Evolutionary conservation across 2,888 invertebrate species (phyloP).

Genomic region (Leucoma salicis): DNA sequence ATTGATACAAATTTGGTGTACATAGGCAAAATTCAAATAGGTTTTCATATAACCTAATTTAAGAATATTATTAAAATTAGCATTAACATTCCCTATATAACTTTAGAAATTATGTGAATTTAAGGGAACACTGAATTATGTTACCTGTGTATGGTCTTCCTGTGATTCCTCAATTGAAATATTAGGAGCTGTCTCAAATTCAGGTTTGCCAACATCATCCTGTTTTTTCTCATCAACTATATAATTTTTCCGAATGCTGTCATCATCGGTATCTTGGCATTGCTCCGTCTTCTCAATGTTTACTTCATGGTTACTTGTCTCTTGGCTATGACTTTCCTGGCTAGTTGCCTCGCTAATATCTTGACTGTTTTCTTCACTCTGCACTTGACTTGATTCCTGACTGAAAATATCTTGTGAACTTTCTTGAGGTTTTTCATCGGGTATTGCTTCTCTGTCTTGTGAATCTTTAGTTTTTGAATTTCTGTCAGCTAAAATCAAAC

Average conservation of each 20-base stretch:
- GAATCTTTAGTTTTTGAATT: conserved; percentile 14
- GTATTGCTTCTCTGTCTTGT: conserved; percentile 17
- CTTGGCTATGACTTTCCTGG: conserved; percentile 24
- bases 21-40: too few relatives aligned
- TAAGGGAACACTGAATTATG: too few relatives aligned
- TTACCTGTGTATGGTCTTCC: conserved; percentile 74
- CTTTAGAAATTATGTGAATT: too few relatives aligned
- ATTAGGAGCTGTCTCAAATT: conserved; percentile 80
- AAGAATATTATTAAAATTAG: too few relatives aligned
- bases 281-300: conserved; percentile 11
- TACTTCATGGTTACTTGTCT: conserved; percentile 12
- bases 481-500: conserved; percentile 11
- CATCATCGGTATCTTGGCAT: conserved; percentile 22
- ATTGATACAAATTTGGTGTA: too few relatives aligned
- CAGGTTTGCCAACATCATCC: conserved; percentile 64
- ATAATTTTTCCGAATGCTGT: conserved; percentile 35
- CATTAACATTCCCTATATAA: too few relatives aligned
- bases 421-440: conserved; percentile 31
- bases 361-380: conserved; percentile 20
- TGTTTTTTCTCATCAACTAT: conserved; percentile 43
- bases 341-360: conserved; percentile 22
- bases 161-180: conserved; percentile 64
- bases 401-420: conserved; percentile 31
- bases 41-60: too few relatives aligned
- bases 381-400: conserved; percentile 32